These are phyloP conservation scores for Enteromius paludinosus DNA, from an alignment of 2,797 vertebrate genomes.

Conservation along the genomic window DNA sequence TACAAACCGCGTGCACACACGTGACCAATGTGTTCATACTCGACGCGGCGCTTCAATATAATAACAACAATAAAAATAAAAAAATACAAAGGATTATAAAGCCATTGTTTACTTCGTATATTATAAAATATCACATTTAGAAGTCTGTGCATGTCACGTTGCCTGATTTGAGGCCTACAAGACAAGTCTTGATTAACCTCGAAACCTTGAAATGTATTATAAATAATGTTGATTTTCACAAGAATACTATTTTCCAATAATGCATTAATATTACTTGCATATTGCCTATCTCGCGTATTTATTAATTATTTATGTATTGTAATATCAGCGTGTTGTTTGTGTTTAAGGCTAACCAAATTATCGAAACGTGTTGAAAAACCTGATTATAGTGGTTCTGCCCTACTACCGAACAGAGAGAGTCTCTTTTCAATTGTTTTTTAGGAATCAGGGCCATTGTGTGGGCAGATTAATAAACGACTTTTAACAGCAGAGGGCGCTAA, in stretches of 20 bases:
- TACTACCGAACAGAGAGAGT: background rate
- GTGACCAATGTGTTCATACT: background rate
- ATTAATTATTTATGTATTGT: background rate
- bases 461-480: background rate
- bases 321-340: background rate
- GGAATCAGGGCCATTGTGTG: background rate
- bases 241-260: background rate
- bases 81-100: no score
- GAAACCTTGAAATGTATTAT: background rate
- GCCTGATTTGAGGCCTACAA: background rate
- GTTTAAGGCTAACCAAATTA: background rate
- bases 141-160: background rate
- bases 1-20: no score
- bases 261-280: background rate
- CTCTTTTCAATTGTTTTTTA: background rate
- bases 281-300: background rate
- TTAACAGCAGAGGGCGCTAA: conserved; percentile 47
- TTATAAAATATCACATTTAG: background rate
- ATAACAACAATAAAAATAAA: no score
- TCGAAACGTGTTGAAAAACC: background rate
- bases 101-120: background rate
- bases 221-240: background rate
- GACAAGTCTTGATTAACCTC: background rate
- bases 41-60: background rate
- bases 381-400: background rate